A percentile compares a stretch with the other conserved stretches of the same genome.
Conservation (phyloP, 2,113 vertebrate species). For the Elephantulus edwardii region DNA sequence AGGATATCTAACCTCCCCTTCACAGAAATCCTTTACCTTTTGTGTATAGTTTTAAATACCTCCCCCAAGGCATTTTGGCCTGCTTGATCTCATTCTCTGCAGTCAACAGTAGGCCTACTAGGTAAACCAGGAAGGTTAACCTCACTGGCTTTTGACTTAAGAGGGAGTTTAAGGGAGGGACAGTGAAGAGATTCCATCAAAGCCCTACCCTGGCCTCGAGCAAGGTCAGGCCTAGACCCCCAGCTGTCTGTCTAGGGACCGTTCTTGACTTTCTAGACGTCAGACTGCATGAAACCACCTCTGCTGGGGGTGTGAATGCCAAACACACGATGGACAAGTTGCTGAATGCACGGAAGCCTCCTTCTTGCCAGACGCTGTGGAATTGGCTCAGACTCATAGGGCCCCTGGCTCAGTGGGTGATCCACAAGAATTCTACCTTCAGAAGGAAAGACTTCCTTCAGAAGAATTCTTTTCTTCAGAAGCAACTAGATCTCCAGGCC, state of each 20-base stretch:
- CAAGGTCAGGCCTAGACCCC: not conserved
- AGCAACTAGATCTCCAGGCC: not conserved
- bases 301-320: no score
- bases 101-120: slow-evolving; percentile 20
- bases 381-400: not conserved
- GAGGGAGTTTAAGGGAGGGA: not conserved
- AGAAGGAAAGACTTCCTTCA: no score
- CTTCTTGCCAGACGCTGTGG: not conserved
- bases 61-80: slow-evolving; percentile 48
- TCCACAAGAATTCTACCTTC: not conserved
- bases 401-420: not conserved
- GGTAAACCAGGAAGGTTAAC: slow-evolving; percentile 6
- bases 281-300: no score
- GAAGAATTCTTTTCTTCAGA: no score
- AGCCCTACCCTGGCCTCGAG: not conserved
- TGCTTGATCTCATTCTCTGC: slow-evolving; percentile 30
- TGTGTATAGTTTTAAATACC: not conserved
- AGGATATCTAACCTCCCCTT: not conserved
- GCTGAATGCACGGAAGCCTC: not conserved
- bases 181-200: not conserved
- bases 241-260: not conserved
- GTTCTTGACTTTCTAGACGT: no score
- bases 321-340: not conserved
- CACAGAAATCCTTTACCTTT: not conserved
- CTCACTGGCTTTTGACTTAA: not conserved